phyloP scores from a whole-genome alignment of 2,888 invertebrate genomes.

The Drosophila kuntzei region DNA sequence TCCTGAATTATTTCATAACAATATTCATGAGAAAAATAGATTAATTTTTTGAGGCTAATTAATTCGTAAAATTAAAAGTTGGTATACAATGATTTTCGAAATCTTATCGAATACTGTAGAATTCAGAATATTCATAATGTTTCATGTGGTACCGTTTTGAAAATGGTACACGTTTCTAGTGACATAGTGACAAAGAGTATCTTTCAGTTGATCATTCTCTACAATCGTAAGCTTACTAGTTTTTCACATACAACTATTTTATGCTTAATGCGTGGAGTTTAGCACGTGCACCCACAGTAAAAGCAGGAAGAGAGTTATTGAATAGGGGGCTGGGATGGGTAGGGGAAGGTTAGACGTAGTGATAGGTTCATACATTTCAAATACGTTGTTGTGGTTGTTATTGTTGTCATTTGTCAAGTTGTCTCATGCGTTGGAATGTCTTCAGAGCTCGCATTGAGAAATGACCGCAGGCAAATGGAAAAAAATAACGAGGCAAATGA shows the following conservation, averaged over 20 bases:
- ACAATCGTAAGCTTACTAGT: not conserved
- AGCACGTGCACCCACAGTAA: constrained; percentile 13
- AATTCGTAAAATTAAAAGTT: no score
- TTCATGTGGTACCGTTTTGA: no score
- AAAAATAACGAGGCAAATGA: constrained; percentile 23
- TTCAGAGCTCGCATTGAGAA: constrained; percentile 17
- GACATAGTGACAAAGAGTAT: constrained; percentile 1
- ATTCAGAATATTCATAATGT: no score
- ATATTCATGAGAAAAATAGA: no score
- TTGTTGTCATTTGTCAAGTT: constrained; percentile 30
- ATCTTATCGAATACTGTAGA: no score
- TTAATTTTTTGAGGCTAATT: no score
- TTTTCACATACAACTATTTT: constrained; percentile 2
- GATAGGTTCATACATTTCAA: constrained; percentile 14
- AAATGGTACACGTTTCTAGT: no score
- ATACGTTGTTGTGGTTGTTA: constrained; percentile 14
- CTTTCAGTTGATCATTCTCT: not conserved
- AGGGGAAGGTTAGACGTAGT: not conserved
- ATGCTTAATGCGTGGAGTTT: constrained; percentile 10
- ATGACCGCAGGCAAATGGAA: constrained; percentile 23
- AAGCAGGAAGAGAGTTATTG: constrained; percentile 8
- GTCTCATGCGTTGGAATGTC: constrained; percentile 25
- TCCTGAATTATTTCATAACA: no score
- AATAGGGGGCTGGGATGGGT: not conserved
- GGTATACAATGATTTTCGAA: no score